phyloP scores from a whole-genome alignment of 2,797 vertebrate genomes.

The Phrynocephalus forsythii region DNA sequence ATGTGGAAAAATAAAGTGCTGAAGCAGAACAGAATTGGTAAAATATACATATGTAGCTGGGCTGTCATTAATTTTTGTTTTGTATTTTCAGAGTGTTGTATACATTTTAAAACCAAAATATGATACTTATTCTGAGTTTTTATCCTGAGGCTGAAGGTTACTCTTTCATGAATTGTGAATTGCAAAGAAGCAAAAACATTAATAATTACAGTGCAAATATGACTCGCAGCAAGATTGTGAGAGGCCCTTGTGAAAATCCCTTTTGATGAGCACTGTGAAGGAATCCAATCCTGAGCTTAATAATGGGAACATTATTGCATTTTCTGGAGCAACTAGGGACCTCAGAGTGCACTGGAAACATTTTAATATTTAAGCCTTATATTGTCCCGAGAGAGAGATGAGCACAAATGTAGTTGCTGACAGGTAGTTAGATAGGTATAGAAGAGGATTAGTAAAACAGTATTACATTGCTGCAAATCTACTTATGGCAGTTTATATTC shows the following conservation, averaged over 20 bases:
- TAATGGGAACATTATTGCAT: conserved; percentile 7
- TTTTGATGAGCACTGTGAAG: not conserved
- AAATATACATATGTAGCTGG: not conserved
- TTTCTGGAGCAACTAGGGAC: conserved; percentile 4
- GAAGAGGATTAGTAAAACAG: not conserved
- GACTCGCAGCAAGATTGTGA: conserved; percentile 1
- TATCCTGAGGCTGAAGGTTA: not conserved
- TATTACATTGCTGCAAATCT: conserved; percentile 15
- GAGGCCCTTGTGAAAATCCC: not conserved
- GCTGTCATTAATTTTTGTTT: not conserved
- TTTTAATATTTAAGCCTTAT: conserved; percentile 27
- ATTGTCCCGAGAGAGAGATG: not conserved
- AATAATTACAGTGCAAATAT: not conserved
- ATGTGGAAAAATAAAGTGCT: not conserved
- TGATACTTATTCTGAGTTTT: not conserved
- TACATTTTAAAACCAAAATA: not conserved
- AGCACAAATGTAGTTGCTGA: conserved; percentile 32
- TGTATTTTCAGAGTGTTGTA: not conserved
- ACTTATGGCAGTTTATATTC: conserved; percentile 3
- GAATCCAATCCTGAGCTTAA: not conserved
- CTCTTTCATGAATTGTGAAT: not conserved
- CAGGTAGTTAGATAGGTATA: not conserved
- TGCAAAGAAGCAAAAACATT: not conserved
- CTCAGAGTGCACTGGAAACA: conserved; percentile 10
- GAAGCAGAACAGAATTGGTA: not conserved